Evolutionary conservation across 2,888 invertebrate genomes (phyloP), one percentile per base, ranked within the genome.

Genomic region (Cabera pusaria): DNA sequence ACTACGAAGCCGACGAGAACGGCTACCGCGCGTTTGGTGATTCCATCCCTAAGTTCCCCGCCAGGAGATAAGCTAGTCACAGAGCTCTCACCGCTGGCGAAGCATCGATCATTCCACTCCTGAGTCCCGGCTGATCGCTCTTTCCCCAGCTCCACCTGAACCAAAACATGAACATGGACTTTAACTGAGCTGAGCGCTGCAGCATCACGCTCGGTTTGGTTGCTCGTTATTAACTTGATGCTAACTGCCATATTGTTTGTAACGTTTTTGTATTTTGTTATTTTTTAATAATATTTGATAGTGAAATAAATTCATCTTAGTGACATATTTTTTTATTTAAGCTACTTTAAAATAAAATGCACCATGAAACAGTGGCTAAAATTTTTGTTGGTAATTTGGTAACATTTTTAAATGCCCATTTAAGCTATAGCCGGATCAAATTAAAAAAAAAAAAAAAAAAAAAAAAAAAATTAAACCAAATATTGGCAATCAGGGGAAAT

Each of bases 11-110:
- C 26, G 93, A 93, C 52, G 92, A 93, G 71, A 90, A 72, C 49
- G 93, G 93, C 44, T 93, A 80, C 89, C 90, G 90, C 47, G 89
- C 92, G 1, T 87, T 90, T 25, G 92, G 93, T 23, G 83, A 84
- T 0, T 91, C 92, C 69, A 69, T 93, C 59, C 93, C 93, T 29
- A 90, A 91, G 25, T 70, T 82, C 20, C 86, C 29, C 80, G 34
- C 51, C 46, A 52, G 60, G 34, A 60, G 52, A 60, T 71, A 67
- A 65, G 36, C 44, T 4, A 14, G 4, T 3, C 4, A 4, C 4
- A 4, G 33, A n/a, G 2, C 17, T 24, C 19, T 3, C 3, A 6
- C 6, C n/a, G 19, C 19, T 19, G 19, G 19, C 19, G 19, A 19
- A 52, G 52, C 27, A 40, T 49, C 41, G 44, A 54, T 49, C 52